These are phyloP conservation scores for Aporophyla lueneburgensis DNA, from an alignment of 2,888 invertebrate species.

Conservation along the genomic window DNA sequence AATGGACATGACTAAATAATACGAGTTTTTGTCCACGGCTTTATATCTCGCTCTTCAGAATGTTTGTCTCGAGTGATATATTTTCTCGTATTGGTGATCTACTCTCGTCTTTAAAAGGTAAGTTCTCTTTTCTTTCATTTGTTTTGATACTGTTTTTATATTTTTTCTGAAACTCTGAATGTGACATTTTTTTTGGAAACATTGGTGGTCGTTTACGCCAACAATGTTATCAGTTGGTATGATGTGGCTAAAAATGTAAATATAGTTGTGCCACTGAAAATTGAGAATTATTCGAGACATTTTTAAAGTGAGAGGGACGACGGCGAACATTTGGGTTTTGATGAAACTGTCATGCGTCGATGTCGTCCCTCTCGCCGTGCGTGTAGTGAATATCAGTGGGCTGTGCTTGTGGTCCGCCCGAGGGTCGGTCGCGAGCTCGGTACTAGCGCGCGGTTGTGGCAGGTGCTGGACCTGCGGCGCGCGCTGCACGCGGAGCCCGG, in stretches of 20 bases:
- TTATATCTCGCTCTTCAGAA: slow-evolving; percentile 78
- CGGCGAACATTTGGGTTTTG: slow-evolving; percentile 7
- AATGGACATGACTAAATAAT: slow-evolving; percentile 81
- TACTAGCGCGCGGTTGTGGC: slow-evolving; percentile 77
- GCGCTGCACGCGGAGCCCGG: slow-evolving; percentile 94
- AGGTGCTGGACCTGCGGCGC: slow-evolving; percentile 95
- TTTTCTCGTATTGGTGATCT: slow-evolving; percentile 74
- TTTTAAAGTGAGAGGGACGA: slow-evolving; percentile 52
- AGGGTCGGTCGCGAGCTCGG: slow-evolving; percentile 29
- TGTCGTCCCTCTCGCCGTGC: slow-evolving; percentile 39
- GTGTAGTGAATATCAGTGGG: slow-evolving; percentile 57
- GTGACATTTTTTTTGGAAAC: slow-evolving; percentile 45
- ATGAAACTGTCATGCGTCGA: slow-evolving; percentile 10
- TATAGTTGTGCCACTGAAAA: slow-evolving; percentile 38
- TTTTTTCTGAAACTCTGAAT: slow-evolving; percentile 52
- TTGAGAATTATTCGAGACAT: slow-evolving; percentile 44
- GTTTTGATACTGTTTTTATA: slow-evolving; percentile 61
- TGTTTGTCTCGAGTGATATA: slow-evolving; percentile 82
- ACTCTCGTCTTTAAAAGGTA: slow-evolving; percentile 79
- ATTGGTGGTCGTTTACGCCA: slow-evolving; percentile 29
- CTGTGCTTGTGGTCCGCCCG: slow-evolving; percentile 54
- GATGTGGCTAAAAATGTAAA: slow-evolving; percentile 46
- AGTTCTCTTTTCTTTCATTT: slow-evolving; percentile 78
- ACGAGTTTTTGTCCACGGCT: slow-evolving; percentile 83
- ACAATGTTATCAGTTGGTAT: slow-evolving; percentile 25